phyloP scores from a whole-genome alignment of 1,140 invertebrate genomes.

The Cephus cinctus region DNA sequence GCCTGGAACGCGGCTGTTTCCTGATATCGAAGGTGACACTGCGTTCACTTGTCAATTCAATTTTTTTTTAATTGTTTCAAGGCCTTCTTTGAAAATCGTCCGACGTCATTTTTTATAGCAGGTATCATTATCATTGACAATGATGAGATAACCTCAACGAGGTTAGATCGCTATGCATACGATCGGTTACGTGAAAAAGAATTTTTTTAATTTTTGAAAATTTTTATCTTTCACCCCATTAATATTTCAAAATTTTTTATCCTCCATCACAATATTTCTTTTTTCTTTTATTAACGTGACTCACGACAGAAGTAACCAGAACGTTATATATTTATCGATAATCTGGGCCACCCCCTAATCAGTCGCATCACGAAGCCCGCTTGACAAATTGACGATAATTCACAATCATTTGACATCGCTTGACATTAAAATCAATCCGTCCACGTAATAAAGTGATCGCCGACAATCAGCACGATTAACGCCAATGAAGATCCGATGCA shows the following conservation, averaged over 20 bases:
- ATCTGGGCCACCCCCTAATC: slow-evolving; percentile 38
- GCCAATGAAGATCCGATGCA: slow-evolving; percentile 47
- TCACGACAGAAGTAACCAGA: not conserved
- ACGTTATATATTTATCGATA: slow-evolving; percentile 24
- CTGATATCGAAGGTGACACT: slow-evolving; percentile 18
- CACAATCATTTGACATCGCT: slow-evolving; percentile 51
- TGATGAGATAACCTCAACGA: no score
- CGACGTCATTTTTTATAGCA: no score
- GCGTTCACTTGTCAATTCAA: not conserved
- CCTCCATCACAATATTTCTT: not conserved
- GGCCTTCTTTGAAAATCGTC: not conserved
- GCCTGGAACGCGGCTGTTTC: slow-evolving; percentile 29
- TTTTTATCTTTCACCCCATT: not conserved
- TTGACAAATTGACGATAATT: slow-evolving; percentile 51
- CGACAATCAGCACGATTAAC: slow-evolving; percentile 48
- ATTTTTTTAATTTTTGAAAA: not conserved
- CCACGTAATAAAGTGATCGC: slow-evolving; percentile 51
- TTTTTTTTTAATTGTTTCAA: slow-evolving; percentile 5
- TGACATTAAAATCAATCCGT: slow-evolving; percentile 54
- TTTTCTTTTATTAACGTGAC: not conserved
- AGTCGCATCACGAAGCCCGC: slow-evolving; percentile 31
- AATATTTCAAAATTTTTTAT: not conserved
- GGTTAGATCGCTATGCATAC: no score
- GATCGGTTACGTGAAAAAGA: no score
- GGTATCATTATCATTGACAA: no score